phyloP scores from a whole-genome alignment of 1,140 invertebrate species.

The Branchinecta lindahli region DNA sequence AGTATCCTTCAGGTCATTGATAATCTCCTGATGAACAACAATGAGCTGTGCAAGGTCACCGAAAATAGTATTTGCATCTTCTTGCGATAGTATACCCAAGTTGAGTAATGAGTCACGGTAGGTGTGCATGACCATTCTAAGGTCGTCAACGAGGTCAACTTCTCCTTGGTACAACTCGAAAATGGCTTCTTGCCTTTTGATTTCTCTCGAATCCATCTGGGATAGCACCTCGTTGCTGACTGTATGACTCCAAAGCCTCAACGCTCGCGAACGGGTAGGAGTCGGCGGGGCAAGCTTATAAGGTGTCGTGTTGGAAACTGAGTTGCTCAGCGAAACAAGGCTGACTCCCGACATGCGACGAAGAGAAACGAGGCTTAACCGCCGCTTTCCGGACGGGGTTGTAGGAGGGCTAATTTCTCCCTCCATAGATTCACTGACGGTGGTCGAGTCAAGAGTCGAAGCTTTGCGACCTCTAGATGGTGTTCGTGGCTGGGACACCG shows the following conservation, averaged over 20 bases:
- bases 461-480: constrained; percentile 2
- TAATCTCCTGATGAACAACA: constrained; percentile 33
- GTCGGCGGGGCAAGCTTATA: constrained; percentile 18
- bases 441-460: constrained; percentile 10
- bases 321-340: neutral
- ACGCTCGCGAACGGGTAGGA: constrained; percentile 26
- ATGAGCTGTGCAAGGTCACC: constrained; percentile 30
- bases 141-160: constrained; percentile 37
- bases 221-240: constrained; percentile 16
- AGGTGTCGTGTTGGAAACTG: constrained; percentile 18
- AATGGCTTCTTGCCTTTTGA: constrained; percentile 33
- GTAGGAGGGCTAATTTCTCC: constrained; percentile 25
- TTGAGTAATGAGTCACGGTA: constrained; percentile 36
- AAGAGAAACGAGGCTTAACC: constrained; percentile 17
- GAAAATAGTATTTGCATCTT: constrained; percentile 37
- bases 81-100: constrained; percentile 33
- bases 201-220: constrained; percentile 26
- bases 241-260: constrained; percentile 27
- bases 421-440: constrained; percentile 21
- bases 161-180: constrained; percentile 41
- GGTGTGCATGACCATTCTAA: constrained; percentile 33
- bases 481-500: constrained; percentile 21
- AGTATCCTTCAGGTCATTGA: constrained; percentile 31
- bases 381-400: constrained; percentile 24
- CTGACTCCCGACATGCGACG: constrained; percentile 15